Conservation (phyloP, 2,797 vertebrate genomes). For the Silurus lanzhouensis region DNA sequence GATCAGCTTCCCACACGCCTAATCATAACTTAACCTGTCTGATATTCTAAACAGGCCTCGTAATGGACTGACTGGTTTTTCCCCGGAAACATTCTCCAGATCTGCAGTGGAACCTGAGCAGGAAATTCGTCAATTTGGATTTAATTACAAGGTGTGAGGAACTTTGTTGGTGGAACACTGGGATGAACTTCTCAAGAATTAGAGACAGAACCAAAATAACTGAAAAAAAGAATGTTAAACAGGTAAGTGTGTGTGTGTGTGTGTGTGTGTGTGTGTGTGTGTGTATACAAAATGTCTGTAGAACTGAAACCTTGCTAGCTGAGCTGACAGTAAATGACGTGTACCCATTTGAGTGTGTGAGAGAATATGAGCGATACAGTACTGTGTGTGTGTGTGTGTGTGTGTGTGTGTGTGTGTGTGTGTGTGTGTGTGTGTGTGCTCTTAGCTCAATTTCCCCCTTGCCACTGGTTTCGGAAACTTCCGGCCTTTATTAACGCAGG, state of each 20-base stretch:
- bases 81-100: neutral
- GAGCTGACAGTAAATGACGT: slow-evolving; percentile 45
- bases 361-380: neutral
- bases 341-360: neutral
- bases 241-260: neutral
- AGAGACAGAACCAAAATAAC: neutral
- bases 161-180: no score
- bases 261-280: slow-evolving; percentile 1
- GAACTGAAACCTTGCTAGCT: slow-evolving; percentile 27
- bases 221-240: neutral
- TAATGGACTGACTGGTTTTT: neutral
- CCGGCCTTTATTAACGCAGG: slow-evolving; percentile 8
- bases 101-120: neutral
- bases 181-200: neutral
- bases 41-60: neutral
- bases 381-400: neutral
- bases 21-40: neutral
- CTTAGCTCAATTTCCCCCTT: slow-evolving; percentile 29
- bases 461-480: slow-evolving; percentile 25
- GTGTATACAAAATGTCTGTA: neutral
- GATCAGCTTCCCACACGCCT: neutral
- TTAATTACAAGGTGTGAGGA: no score
- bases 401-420: neutral
- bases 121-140: neutral
- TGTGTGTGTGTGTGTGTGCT: neutral